Percentiles rank a stretch among this genome's conserved stretches.
Conservation (phyloP, 2,888 invertebrate species). For the Heteromurus nitidus region DNA sequence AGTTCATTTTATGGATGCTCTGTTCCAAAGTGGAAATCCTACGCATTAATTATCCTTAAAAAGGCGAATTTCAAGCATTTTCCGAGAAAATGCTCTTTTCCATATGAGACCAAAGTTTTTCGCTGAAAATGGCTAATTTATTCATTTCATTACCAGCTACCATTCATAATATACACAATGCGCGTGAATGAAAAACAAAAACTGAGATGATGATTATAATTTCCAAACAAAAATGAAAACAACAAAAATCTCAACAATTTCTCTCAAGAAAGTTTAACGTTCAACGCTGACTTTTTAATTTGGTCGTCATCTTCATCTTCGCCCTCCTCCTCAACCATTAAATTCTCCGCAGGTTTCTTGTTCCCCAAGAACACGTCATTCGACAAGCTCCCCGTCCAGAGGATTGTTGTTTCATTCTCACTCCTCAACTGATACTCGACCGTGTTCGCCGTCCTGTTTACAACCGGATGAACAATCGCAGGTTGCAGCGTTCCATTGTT, state of each 20-base stretch:
- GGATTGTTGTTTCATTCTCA: constrained; percentile 56
- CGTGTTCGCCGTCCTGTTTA: constrained; percentile 52
- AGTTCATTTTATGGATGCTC: too few relatives aligned
- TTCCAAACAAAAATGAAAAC: too few relatives aligned
- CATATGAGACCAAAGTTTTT: too few relatives aligned
- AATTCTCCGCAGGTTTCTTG: neutral
- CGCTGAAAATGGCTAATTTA: neutral
- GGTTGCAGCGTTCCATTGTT: constrained; percentile 47
- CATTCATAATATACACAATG: neutral
- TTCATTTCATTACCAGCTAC: constrained; percentile 1
- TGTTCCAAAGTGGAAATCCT: too few relatives aligned
- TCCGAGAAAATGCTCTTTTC: too few relatives aligned
- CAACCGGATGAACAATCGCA: constrained; percentile 56
- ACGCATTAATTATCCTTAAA: too few relatives aligned
- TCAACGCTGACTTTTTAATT: constrained; percentile 15
- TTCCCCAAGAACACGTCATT: constrained; percentile 57
- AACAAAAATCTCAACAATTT: neutral
- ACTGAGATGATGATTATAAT: too few relatives aligned
- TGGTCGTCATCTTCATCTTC: constrained; percentile 41
- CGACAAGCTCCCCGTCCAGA: constrained; percentile 48
- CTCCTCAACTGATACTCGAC: constrained; percentile 50
- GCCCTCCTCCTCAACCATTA: neutral
- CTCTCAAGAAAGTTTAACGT: constrained; percentile 19
- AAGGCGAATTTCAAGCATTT: too few relatives aligned
- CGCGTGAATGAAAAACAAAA: neutral